A percentile compares a stretch with the other conserved stretches of the same genome.
Evolutionary conservation across 2,113 vertebrate species (phyloP).

Genomic region (Campylomormyrus numenius): DNA sequence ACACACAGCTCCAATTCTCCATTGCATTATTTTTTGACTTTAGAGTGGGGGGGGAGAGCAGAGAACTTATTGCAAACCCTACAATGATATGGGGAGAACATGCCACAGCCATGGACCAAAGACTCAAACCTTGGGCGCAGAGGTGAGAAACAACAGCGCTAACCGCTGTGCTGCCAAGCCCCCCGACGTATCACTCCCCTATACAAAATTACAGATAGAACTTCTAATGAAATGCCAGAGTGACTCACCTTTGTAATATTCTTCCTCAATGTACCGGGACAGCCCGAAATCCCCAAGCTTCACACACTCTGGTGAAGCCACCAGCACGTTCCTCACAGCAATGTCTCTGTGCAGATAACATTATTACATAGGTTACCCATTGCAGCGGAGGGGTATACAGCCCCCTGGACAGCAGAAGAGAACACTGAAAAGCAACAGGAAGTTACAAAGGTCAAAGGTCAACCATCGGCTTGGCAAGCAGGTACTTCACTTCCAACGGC

Average conservation of each 20-base stretch:
- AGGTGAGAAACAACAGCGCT: background rate
- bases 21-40: background rate
- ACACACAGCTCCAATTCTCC: background rate
- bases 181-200: background rate
- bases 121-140: background rate
- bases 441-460: background rate
- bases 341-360: constrained; percentile 70
- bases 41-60: background rate
- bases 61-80: background rate
- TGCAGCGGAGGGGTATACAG: background rate
- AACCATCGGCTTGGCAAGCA: background rate
- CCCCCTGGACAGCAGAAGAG: background rate
- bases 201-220: background rate
- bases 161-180: background rate
- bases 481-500: background rate
- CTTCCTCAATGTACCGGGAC: constrained; percentile 88
- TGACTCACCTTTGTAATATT: constrained; percentile 89
- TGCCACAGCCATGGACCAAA: background rate
- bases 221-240: background rate
- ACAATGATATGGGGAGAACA: background rate
- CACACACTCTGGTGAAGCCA: constrained; percentile 78
- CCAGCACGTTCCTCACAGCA: constrained; percentile 82
- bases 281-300: constrained; percentile 94
- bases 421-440: background rate
- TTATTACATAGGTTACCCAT: background rate